Evolutionary conservation across 2,113 vertebrate genomes (phyloP).

Genomic region (Charadrius vociferus): DNA sequence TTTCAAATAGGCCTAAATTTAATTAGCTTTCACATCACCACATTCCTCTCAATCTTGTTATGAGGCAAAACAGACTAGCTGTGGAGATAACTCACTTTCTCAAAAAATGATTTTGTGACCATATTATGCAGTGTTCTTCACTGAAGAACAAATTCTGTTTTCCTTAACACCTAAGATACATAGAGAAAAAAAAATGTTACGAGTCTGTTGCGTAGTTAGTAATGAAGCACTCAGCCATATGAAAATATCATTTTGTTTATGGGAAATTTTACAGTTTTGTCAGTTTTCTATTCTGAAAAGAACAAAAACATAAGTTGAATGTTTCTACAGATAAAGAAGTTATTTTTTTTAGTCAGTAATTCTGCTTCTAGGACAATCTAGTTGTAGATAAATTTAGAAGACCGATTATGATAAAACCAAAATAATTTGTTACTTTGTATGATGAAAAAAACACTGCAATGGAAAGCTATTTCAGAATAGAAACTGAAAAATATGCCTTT

Average conservation of each 20-base stretch:
- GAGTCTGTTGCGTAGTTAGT: background rate
- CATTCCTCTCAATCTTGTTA: background rate
- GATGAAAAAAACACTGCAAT: background rate
- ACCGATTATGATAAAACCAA: background rate
- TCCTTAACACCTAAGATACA: background rate
- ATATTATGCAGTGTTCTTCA: background rate
- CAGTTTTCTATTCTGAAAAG: background rate
- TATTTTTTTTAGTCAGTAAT: background rate
- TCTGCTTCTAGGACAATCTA: background rate
- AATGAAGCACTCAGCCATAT: background rate
- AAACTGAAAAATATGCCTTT: background rate
- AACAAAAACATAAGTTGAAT: background rate
- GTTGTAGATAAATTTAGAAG: background rate
- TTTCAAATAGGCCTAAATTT: background rate
- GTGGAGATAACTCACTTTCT: background rate
- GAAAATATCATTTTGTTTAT: background rate
- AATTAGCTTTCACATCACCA: background rate
- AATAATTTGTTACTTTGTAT: background rate
- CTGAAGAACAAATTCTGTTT: background rate
- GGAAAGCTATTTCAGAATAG: background rate
- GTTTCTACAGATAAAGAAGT: background rate
- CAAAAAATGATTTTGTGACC: background rate
- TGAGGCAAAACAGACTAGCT: background rate
- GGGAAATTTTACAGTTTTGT: background rate
- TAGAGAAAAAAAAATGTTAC: background rate